Evolutionary conservation across 2,888 invertebrate genomes (phyloP).

Genomic region (Macrophya annulata): DNA sequence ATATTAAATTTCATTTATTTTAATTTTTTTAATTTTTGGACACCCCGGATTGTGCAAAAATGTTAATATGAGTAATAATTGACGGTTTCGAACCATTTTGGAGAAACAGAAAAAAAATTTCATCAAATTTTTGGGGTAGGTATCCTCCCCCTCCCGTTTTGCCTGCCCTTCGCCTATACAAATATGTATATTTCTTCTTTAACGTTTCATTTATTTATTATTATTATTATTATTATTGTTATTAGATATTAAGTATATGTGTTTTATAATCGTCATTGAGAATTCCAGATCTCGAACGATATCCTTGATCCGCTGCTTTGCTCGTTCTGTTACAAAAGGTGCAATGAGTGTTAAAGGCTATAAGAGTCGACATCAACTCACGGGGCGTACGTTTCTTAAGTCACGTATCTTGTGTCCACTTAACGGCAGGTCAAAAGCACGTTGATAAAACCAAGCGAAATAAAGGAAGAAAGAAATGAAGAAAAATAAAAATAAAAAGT

Average conservation of each 20-base stretch:
- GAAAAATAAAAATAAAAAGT: background rate
- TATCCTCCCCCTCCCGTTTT: too few relatives aligned
- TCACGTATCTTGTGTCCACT: background rate
- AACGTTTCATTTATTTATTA: background rate
- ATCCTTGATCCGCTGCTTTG: background rate
- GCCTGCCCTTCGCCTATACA: too few relatives aligned
- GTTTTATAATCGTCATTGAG: background rate
- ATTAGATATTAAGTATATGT: too few relatives aligned
- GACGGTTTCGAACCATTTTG: too few relatives aligned
- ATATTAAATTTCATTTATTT: too few relatives aligned
- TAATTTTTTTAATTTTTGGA: too few relatives aligned
- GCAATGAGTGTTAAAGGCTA: background rate
- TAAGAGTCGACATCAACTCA: background rate
- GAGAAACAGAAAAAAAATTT: too few relatives aligned
- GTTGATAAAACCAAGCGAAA: background rate
- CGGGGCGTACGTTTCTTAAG: slow-evolving; percentile 17
- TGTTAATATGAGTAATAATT: too few relatives aligned
- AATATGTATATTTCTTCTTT: background rate
- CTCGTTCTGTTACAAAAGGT: background rate
- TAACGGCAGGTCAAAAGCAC: background rate
- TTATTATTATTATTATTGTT: background rate
- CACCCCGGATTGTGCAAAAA: too few relatives aligned
- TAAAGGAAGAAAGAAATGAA: background rate
- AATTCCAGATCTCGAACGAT: background rate
- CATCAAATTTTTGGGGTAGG: too few relatives aligned